Evolutionary conservation across 2,888 invertebrate genomes (phyloP), one percentile per base, ranked within the genome.

Genomic region (Stomorhina lunata): DNA sequence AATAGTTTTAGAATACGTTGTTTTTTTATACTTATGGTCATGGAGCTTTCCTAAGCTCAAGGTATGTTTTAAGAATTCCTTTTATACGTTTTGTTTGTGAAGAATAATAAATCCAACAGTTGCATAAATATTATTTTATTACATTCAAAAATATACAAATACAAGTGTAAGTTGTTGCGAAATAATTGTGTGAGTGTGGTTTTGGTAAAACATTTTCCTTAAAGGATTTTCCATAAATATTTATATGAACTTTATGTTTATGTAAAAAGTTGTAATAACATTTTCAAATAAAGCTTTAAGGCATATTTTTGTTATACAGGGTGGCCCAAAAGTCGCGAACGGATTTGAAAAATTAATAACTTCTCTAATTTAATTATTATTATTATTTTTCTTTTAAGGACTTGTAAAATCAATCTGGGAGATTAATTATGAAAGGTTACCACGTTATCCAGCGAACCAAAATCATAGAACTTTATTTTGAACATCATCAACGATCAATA

Each of bases 91-190:
- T 29, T n/a, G n/a, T 4, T 1, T 10, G 15, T 20, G n/a, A n/a
- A 27, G 43, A 32, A 32, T 2, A 20, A 10, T 20, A 40, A 55
- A 69, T 45, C 17, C 20, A 66, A 27, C 73, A 73, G 37, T 68
- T 80, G 80, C 61, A 68, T 73, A 80, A 80, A 73, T 73, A 80
- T 81, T 71, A 80, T 57, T 81, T 76, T 76, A 81, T 76, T 65
- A 59, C 71, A 65, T 48, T 25, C 12, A 20, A 10, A 63, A 29
- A 61, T 45, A 43, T 29, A 43, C 7, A 34, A 48, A 15, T 20
- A 63, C 17, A n/a, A 29, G 12, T 50, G 15, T 15, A 40, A 37
- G 32, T 34, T 15, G 12, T 17, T 57, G 25, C 29, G 15, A 66
- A 48, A 25, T 32, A 48, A 9, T 32, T 53, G 17, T 45, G n/a